A percentile compares a stretch with the other conserved stretches of the same genome.
Conservation (phyloP, 2,888 invertebrate genomes). For the Ophion obscuratus region DNA sequence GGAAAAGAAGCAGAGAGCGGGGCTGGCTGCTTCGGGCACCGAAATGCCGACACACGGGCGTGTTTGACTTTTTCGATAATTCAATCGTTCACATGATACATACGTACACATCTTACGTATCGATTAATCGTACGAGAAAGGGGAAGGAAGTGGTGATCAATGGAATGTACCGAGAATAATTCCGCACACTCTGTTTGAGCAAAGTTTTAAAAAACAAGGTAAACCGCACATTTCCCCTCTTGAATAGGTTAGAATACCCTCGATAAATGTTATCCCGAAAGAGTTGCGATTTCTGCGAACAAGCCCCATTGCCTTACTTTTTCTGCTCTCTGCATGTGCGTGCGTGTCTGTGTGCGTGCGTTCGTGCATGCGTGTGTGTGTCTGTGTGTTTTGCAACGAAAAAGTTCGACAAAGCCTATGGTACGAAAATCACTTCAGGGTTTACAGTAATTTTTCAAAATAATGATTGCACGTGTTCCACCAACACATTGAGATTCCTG, state of each 20-base stretch:
- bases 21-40: constrained; percentile 45
- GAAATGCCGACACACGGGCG: constrained; percentile 77
- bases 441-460: not conserved
- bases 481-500: constrained; percentile 22
- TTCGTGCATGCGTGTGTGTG: not conserved
- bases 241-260: constrained; percentile 74
- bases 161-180: constrained; percentile 72
- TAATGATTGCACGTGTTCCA: constrained; percentile 15
- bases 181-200: constrained; percentile 69
- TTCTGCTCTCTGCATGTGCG: not conserved
- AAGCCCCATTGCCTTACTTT: not conserved
- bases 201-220: constrained; percentile 70
- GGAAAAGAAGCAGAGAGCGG: not conserved
- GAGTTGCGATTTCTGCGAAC: not conserved
- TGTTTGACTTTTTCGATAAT: constrained; percentile 75
- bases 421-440: not conserved
- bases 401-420: too few species aligned
- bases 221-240: constrained; percentile 61
- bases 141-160: constrained; percentile 69
- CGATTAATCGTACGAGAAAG: constrained; percentile 72
- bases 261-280: constrained; percentile 24
- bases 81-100: constrained; percentile 53
- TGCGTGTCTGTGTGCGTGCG: not conserved
- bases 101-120: constrained; percentile 72
- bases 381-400: not conserved